phyloP scores from a whole-genome alignment of 1,140 invertebrate species.

The Hyphantria cunea region DNA sequence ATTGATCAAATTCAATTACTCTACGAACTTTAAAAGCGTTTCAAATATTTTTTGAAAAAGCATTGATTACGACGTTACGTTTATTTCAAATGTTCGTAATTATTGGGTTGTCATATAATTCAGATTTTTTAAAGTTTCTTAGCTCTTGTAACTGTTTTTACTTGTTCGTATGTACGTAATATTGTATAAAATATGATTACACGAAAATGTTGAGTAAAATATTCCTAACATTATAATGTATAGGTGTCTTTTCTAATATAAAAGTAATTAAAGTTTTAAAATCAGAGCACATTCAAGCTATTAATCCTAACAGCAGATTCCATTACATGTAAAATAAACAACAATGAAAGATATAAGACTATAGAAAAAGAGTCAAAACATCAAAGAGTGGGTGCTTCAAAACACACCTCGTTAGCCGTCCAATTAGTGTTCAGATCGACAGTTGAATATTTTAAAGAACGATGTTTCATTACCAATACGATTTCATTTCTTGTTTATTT shows the following conservation, averaged over 20 bases:
- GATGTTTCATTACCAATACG: constrained; percentile 24
- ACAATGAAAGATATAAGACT: constrained; percentile 13
- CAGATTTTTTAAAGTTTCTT: too few species aligned
- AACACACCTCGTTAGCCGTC: constrained; percentile 35
- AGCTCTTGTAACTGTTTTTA: too few species aligned
- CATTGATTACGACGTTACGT: background rate
- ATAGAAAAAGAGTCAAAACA: constrained; percentile 5
- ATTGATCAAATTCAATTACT: constrained; percentile 12
- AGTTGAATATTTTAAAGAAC: constrained; percentile 35
- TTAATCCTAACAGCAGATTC: background rate
- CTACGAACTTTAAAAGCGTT: background rate
- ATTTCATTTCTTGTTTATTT: constrained; percentile 26
- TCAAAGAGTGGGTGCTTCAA: constrained; percentile 20
- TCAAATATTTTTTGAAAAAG: too few species aligned
- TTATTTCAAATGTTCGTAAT: background rate
- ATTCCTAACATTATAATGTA: too few species aligned
- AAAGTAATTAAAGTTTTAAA: too few species aligned
- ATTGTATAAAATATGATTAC: too few species aligned
- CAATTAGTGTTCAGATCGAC: constrained; percentile 37
- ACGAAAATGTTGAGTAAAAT: too few species aligned
- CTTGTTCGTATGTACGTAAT: too few species aligned
- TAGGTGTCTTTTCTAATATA: too few species aligned
- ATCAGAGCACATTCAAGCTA: too few species aligned
- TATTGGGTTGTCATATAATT: background rate
- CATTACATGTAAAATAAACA: background rate